A percentile compares a stretch with the other conserved stretches of the same genome.
phyloP scores from a whole-genome alignment of 2,888 invertebrate genomes.

The Pterostichus madidus region DNA sequence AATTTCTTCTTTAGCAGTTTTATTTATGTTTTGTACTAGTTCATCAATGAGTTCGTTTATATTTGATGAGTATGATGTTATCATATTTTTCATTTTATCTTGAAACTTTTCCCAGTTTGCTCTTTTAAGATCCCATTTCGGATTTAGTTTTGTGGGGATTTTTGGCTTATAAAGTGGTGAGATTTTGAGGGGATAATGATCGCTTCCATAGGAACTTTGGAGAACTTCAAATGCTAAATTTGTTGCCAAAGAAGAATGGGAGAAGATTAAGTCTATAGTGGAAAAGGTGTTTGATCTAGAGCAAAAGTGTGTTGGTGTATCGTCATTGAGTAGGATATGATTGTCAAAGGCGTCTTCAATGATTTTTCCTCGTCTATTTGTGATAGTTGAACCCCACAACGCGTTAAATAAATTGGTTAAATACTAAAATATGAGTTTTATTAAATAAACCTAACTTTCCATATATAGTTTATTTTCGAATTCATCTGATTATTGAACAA shows the following conservation, averaged over 20 bases:
- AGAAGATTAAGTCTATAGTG: neutral
- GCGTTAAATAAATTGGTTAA: too few relatives aligned
- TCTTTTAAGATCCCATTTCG: neutral
- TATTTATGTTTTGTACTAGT: neutral
- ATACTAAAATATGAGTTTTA: too few relatives aligned
- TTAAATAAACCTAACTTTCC: too few relatives aligned
- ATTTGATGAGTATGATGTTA: neutral
- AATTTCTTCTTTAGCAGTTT: neutral
- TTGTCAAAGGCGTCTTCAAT: slow-evolving; percentile 29
- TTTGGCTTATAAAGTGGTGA: neutral
- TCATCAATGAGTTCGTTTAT: neutral
- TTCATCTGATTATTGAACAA: too few relatives aligned
- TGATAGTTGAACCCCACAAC: neutral
- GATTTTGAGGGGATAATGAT: neutral
- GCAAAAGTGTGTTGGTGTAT: slow-evolving; percentile 6
- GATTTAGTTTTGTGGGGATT: neutral
- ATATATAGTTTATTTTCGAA: too few relatives aligned
- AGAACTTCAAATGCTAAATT: neutral
- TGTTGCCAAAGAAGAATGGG: neutral
- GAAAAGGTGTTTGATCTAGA: neutral
- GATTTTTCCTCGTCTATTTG: slow-evolving; percentile 12
- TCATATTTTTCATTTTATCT: neutral
- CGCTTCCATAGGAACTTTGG: neutral
- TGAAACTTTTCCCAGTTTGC: neutral
- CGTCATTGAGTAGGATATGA: slow-evolving; percentile 12